Evolutionary conservation across 2,113 vertebrate genomes (phyloP), one percentile per base, ranked within the genome.

Genomic region (Macrotis lagotis): DNA sequence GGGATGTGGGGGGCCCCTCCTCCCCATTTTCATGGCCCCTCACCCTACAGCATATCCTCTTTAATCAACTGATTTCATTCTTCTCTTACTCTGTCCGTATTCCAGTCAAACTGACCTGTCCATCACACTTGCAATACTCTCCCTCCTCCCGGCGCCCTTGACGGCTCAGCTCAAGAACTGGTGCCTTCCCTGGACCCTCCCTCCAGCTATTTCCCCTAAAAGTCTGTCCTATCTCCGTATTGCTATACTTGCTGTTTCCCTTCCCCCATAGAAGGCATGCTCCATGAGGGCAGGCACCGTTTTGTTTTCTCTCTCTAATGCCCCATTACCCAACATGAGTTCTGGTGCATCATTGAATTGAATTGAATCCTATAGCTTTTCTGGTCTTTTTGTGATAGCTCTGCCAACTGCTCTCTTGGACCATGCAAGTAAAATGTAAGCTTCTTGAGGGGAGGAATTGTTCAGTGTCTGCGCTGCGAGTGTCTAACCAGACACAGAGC

Each of bases 321-420:
- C n/a, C 66, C n/a, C 19, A 0, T 16, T 5, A 16, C 16, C n/a
- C 2, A 24, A 2, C n/a, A 22, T 7, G 9, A n/a, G 19, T 14
- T 8, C 3, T 8, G 66, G 66, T 19, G 8, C 66, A 83, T 44
- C 66, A 19, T 8, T 8, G 16, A 7, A 44, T 22, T 8, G n/a
- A 44, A n/a, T 8, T 8, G n/a, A 22, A 8, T 44, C 66, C n/a
- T 83, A 19, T 7, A 83, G 66, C 66, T 2, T 83, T 44, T 44
- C 66, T 83, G 66, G n/a, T 22, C 66, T 22, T n/a, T n/a, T 3
- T n/a, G 59, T 19, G 59, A n/a, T 74, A 7, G 37, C 22, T 74
- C 59, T 19, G 19, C 1, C 37, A 7, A 44, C 16, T 22, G 16
- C 55, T 31, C 55, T 59, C 55, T 31, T 10, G 66, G 66, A 74